Conservation (phyloP, 2,888 invertebrate genomes). For the Tillus elongatus region DNA sequence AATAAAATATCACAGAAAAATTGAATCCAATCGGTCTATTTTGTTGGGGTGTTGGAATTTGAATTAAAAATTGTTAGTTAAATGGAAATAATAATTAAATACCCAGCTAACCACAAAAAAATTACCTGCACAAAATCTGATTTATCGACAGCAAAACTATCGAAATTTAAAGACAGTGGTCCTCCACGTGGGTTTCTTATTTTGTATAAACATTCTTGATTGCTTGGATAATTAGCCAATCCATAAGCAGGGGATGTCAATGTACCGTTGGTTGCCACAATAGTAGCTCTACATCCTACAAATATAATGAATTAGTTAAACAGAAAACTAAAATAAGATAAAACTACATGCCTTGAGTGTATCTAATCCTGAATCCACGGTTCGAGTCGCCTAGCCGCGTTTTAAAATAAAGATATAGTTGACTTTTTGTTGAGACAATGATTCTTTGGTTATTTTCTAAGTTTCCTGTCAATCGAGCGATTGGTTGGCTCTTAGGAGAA, state of each 20-base stretch:
- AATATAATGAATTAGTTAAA: conserved; percentile 28
- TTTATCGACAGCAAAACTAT: conserved; percentile 76
- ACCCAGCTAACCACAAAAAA: no score
- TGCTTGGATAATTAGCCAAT: conserved; percentile 77
- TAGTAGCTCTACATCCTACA: conserved; percentile 77
- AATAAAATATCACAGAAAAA: no score
- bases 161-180: conserved; percentile 80
- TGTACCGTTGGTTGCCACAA: conserved; percentile 75
- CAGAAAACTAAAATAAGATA: no score
- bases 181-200: conserved; percentile 76
- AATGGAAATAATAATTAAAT: no score
- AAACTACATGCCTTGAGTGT: conserved; percentile 53
- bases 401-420: conserved; percentile 85
- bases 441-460: conserved; percentile 67
- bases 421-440: conserved; percentile 83
- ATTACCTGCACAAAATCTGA: conserved; percentile 78
- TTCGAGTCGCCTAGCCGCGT: conserved; percentile 82
- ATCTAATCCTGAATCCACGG: conserved; percentile 84
- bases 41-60: no score
- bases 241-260: conserved; percentile 84
- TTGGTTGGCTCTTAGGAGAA: conserved; percentile 72
- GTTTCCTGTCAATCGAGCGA: conserved; percentile 75
- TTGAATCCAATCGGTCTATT: no score
- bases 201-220: conserved; percentile 83
- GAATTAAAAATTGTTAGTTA: no score